phyloP scores from a whole-genome alignment of 1,140 invertebrate species.

The Drosophila nikananu region DNA sequence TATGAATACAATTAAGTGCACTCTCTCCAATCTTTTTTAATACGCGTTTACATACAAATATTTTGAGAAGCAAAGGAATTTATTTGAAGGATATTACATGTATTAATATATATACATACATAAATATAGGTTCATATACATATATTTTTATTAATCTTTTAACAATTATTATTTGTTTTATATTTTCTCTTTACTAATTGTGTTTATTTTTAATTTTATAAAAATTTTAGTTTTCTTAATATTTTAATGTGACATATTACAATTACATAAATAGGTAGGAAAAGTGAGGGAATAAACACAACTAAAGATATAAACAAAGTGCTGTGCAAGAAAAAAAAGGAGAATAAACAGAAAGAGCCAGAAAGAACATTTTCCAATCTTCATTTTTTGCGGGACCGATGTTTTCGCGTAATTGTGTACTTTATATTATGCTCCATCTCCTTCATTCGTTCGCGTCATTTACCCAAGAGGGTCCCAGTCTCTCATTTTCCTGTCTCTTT shows the following conservation, averaged over 20 bases:
- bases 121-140: not conserved
- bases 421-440: constrained; percentile 56
- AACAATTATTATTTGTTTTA: not conserved
- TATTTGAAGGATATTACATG: not conserved
- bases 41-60: not conserved
- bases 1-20: not conserved
- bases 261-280: constrained; percentile 14
- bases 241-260: not conserved
- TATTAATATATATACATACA: no score
- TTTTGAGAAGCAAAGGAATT: not conserved
- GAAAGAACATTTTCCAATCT: constrained; percentile 16
- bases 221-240: not conserved
- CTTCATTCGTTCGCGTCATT: constrained; percentile 33
- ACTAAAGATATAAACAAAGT: constrained; percentile 44
- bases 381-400: constrained; percentile 26
- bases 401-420: constrained; percentile 66
- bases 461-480: constrained; percentile 20
- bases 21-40: not conserved
- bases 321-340: constrained; percentile 19
- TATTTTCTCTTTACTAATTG: not conserved
- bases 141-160: not conserved
- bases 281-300: constrained; percentile 31
- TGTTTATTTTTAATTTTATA: not conserved
- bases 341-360: constrained; percentile 19
- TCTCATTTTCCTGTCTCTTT: constrained; percentile 36